A percentile compares a stretch with the other conserved stretches of the same genome.
Evolutionary conservation across 35 echinoderm and acorn worm genomes (phyloP).

Genomic region (Patiria miniata): DNA sequence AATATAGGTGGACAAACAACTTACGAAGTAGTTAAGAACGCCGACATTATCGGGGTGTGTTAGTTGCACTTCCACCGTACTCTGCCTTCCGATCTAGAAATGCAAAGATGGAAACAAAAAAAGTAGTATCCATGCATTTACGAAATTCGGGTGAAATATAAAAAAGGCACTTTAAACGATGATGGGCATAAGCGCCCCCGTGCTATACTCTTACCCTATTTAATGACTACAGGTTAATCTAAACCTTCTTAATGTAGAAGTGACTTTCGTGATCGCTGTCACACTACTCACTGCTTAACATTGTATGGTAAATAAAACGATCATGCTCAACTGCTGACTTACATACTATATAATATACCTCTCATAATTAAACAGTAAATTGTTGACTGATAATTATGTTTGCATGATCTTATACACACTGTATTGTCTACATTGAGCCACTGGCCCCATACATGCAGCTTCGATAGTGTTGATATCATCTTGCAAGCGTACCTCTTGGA

Average conservation of each 20-base stretch:
- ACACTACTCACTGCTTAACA: no score
- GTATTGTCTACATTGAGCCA: not conserved
- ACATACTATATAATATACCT: not conserved
- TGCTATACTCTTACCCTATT: no score
- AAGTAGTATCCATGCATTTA: no score
- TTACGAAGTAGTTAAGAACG: not conserved
- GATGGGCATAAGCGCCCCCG: no score
- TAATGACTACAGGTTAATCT: no score
- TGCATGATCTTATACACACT: not conserved
- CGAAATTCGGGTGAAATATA: no score
- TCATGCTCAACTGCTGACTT: no score
- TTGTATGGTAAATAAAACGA: no score
- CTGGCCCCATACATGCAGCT: not conserved
- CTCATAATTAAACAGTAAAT: not conserved
- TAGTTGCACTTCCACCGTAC: not conserved
- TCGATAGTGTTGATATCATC: no score
- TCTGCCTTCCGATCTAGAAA: not conserved
- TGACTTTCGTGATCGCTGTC: no score
- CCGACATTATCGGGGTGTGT: not conserved
- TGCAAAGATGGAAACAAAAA: not conserved
- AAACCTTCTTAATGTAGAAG: no score
- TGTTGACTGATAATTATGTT: not conserved
- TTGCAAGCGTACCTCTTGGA: not conserved
- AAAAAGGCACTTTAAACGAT: no score
- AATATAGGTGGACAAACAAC: not conserved